Evolutionary conservation across 2,888 invertebrate species (phyloP), one percentile per base, ranked within the genome.

Genomic region (Cacoxenus indagator): DNA sequence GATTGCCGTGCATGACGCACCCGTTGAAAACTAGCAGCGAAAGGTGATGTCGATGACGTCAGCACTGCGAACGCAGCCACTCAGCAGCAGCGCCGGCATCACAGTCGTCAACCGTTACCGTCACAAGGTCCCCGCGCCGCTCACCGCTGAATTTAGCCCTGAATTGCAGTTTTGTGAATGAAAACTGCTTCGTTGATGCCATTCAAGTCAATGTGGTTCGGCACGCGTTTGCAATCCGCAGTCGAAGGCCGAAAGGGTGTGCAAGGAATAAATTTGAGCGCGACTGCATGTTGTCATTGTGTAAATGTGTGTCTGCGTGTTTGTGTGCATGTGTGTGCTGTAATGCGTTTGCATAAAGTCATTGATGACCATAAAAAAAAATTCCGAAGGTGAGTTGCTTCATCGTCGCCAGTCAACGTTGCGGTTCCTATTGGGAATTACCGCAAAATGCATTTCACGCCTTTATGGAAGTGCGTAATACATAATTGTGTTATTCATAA

Each of bases 101-200:
- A 31, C 4, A 4, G 31, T 9, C 31, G 31, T 31, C 31, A 31
- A 31, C n/a, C n/a, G n/a, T n/a, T n/a, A n/a, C n/a, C n/a, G n/a
- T n/a, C n/a, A n/a, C n/a, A n/a, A n/a, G n/a, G n/a, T n/a, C n/a
- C n/a, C n/a, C n/a, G n/a, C 31, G 31, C 31, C 9, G 31, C 31
- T n/a, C 29, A n/a, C 61, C 24, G 27, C 54, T 19, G 4, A 51
- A 4, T 54, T 51, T 65, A 37, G 72, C 78, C 77, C 78, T 82
- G 81, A 73, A 72, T 67, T 70, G 69, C 70, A 71, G 71, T 77
- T 83, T 82, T 80, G 75, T 80, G 81, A 80, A 80, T 80, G 83
- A 83, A 81, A 73, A 67, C 54, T 55, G 64, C 22, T 48, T 48
- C 37, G 46, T 64, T 51, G 27, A 29, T 48, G 48, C 17, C 48